Evolutionary conservation across 2,113 vertebrate species (phyloP).

Genomic region (Dromaius novaehollandiae): DNA sequence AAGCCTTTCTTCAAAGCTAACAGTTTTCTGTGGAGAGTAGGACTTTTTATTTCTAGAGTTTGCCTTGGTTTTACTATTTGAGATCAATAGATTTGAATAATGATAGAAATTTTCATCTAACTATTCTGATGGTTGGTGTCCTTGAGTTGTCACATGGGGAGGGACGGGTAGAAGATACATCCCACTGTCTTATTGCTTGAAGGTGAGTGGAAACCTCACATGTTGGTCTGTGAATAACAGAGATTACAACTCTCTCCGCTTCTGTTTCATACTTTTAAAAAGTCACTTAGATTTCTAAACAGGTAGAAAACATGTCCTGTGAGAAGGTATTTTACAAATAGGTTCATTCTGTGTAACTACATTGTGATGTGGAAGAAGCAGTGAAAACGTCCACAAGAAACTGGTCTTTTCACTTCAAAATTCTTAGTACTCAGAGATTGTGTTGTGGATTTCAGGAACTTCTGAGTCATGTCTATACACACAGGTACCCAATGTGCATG

Average conservation of each 20-base stretch:
- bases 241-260: not conserved
- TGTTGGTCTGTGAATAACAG: not conserved
- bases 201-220: not conserved
- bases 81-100: not conserved
- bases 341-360: not conserved
- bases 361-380: not conserved
- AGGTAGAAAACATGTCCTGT: not conserved
- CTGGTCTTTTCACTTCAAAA: not conserved
- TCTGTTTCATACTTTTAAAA: not conserved
- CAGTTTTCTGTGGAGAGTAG: not conserved
- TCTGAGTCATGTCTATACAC: not conserved
- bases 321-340: not conserved
- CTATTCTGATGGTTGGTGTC: not conserved
- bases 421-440: not conserved
- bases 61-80: not conserved
- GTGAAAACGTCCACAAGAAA: not conserved
- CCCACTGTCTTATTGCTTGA: not conserved
- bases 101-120: not conserved
- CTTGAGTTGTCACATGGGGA: not conserved
- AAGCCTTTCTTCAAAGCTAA: not conserved
- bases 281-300: not conserved
- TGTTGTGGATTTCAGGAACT: not conserved
- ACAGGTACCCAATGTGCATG: not conserved
- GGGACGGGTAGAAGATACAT: not conserved
- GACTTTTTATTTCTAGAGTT: not conserved